A percentile compares a stretch with the other conserved stretches of the same genome.
phyloP scores from a whole-genome alignment of 1,140 invertebrate genomes.

The Diachasma alloeum region DNA sequence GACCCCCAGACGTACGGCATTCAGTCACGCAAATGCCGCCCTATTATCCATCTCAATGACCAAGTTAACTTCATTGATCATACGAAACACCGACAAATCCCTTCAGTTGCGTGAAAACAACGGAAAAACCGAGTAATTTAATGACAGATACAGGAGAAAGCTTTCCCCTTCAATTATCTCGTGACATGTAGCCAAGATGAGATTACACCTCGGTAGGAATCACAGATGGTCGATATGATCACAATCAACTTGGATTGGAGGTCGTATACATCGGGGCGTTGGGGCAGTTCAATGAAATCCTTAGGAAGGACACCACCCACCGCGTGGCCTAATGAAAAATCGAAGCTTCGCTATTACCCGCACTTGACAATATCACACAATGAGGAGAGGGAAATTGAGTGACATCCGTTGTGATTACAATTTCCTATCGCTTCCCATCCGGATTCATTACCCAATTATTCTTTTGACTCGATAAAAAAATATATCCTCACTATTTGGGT shows the following conservation, averaged over 20 bases:
- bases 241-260: slow-evolving; percentile 1
- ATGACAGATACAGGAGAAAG: neutral
- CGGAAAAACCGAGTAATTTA: neutral
- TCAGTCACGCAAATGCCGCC: slow-evolving; percentile 19
- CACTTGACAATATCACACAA: neutral
- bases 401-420: neutral
- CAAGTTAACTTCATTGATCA: too few species aligned
- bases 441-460: too few species aligned
- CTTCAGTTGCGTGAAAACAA: neutral
- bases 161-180: neutral
- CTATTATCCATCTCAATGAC: neutral
- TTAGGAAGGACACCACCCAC: slow-evolving; percentile 31
- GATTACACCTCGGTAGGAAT: neutral
- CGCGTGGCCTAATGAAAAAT: slow-evolving; percentile 34
- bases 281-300: slow-evolving; percentile 27
- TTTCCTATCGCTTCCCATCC: neutral
- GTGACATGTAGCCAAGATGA: neutral
- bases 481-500: too few species aligned
- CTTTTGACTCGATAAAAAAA: too few species aligned
- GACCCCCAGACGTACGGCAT: neutral
- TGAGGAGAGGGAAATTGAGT: neutral
- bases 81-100: too few species aligned
- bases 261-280: neutral
- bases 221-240: neutral
- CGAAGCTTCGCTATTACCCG: slow-evolving; percentile 23